Base-by-base conservation (phyloP, 1,140 invertebrate genomes). In the Sinella curviseta region DNA sequence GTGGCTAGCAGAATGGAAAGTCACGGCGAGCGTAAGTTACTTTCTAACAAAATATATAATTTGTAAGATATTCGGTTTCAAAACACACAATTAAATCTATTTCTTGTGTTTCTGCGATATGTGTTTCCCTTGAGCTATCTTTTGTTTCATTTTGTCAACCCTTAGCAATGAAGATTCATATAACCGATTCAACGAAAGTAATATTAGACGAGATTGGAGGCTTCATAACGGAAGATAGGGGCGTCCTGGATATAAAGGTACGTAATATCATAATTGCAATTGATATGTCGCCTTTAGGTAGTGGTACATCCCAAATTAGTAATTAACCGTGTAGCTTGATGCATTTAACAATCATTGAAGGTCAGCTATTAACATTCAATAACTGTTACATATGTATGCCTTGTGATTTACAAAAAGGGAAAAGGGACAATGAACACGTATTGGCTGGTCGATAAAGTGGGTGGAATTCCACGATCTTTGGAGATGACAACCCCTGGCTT, bases 1-100 rank as follows among this genome's bases (percentile, higher is more conserved):
- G 89, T 88, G 14, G 89, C 89, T 0, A 86, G 86, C 4, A 79
- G 89, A 67, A 91, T 91, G 89, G 89, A 90, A 82, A 84, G 87
- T 0, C 87, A 86, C 36, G 87, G 88, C n/a, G 86, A 88, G 85
- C 84, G 89, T 90, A 85, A 82, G 82, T 80, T 17, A 17, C 48
- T 30, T 12, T 30, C 24, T 4, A 67, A 4, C n/a, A n/a, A 16
- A 16, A 55, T 26, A 28, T 24, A 76, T 3, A 48, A 55, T 8
- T 2, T 24, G 54, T 76, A 76, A 16, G 12, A 8, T 26, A 55
- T 35, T 65, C 14, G 20, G 20, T 30, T 31, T 77, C 67, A 34
- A 74, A 75, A 54, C 14, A n/a, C 14, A 54, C n/a, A 14, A 54
- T 14, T 54, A 54, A n/a, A n/a, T n/a, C n/a, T n/a, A n/a, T n/a